Base-by-base conservation (phyloP, 2,888 invertebrate species). In the Troides helena region DNA sequence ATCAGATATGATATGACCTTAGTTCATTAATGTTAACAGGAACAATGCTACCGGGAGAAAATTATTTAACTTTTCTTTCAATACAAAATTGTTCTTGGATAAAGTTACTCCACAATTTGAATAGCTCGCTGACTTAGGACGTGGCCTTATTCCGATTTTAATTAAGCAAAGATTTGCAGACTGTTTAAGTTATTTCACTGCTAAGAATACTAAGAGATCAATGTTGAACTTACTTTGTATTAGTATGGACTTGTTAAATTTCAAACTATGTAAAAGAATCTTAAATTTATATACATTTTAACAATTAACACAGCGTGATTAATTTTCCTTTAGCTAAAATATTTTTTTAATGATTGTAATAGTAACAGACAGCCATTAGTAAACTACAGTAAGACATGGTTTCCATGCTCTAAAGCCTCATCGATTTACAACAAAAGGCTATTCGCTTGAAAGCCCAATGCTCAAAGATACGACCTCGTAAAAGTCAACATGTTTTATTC, bases 381-480 rank as follows among this genome's bases (percentile, higher is more conserved):
- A 17, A 18, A 18, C 50, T 17, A 14, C 18, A 50, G 17, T 18
- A 50, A 18, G 17, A 18, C 18, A 50, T 14, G 50, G 5, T 14
- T 50, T 50, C 18, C 50, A 50, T 50, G 5, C 50, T 18, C 50
- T 50, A 50, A 64, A 59, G 76, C 71, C 74, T 73, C 79, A 82
- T 80, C 77, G 79, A 80, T 80, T 77, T 73, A 69, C 50, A 62
- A 63, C 76, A 77, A 71, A 65, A 71, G 72, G 75, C 74, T 79
- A 77, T 76, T 71, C 75, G 67, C 67, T 75, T 77, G 80, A 82
- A 81, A 84, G 82, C 77, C 76, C 74, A 72, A 72, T 73, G 72
- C 75, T 75, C 69, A 82, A 85, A 84, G 81, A 82, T 81, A 83
- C 77, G 73, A 75, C 78, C 75, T 83, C 84, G 80, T 87, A 84